These are phyloP conservation scores for Laothoe populi DNA, from an alignment of 2,888 invertebrate genomes.

Conservation along the genomic window DNA sequence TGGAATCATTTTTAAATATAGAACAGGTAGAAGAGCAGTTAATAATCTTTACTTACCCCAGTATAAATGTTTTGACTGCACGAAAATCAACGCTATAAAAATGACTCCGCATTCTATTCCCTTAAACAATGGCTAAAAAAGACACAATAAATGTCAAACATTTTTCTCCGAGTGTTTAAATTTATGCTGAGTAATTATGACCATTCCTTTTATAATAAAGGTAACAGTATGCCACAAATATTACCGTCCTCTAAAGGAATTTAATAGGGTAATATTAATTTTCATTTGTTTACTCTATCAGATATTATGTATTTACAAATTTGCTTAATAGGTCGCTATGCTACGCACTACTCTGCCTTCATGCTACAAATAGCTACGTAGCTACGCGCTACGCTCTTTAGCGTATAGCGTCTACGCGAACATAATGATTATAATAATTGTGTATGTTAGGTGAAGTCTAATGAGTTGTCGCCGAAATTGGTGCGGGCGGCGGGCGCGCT, in stretches of 20 bases:
- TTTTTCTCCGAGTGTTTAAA: constrained; percentile 48
- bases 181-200: constrained; percentile 58
- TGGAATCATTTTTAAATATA: too few relatives aligned
- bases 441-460: background rate
- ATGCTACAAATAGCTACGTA: background rate
- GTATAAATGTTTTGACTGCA: background rate
- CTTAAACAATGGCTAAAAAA: constrained; percentile 33
- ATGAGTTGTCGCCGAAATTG: too few relatives aligned
- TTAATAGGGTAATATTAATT: constrained; percentile 37
- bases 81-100: background rate
- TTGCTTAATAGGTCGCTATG: background rate
- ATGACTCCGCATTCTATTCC: background rate
- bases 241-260: constrained; percentile 43
- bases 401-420: background rate
- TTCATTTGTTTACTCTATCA: constrained; percentile 19
- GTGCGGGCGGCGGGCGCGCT: too few relatives aligned
- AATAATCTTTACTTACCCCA: too few relatives aligned
- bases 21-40: too few relatives aligned
- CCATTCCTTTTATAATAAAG: constrained; percentile 48
- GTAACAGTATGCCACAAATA: constrained; percentile 41
- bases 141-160: constrained; percentile 50
- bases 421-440: background rate
- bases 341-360: background rate
- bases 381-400: constrained; percentile 3
- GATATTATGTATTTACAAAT: background rate